Evolutionary conservation across 2,797 vertebrate species (phyloP), one percentile per base, ranked within the genome.

Genomic region (Tamandua tetradactyla): DNA sequence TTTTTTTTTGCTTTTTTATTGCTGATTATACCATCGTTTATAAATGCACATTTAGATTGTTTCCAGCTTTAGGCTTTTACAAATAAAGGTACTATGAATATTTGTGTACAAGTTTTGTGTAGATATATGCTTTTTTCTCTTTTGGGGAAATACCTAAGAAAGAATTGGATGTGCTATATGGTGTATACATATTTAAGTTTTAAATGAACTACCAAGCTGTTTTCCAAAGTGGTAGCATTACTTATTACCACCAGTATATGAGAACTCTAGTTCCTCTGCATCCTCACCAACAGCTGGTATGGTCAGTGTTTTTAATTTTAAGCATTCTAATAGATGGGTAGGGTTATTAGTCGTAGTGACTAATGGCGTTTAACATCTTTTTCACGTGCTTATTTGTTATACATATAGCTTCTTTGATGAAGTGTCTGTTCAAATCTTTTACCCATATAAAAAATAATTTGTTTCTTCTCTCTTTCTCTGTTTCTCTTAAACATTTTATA

Each of bases 381-480:
- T 95, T 42, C 25, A 27, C 86, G 35, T 78, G 35, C 5, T 91
- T 74, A 42, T 42, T 9, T 74, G 49, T 42, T 9, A 74, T 47
- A 35, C 18, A n/a, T 44, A 3, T 47, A 27, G 40, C 25, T 91
- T 93, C 62, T 72, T n/a, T 69, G 8, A 5, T 82, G 35, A 81
- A 32, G 6, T 78, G 20, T 74, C 47, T 82, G 11, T 93, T 75
- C 80, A 95, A 74, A 71, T 92, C 11, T 61, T 82, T 75, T 95
- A 32, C 12, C 9, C 32, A 71, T 62, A 52, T 90, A 61, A 55
- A 84, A 86, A 52, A 42, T 64, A 64, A 37, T 32, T 55, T 76
- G 13, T 86, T 81, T 66, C 2, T 78, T 37, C 44, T 87, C 59
- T 62, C 4, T 20, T 22, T 7, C 20, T 55, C 55, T 55, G 18